Conservation (phyloP, 1,140 invertebrate genomes). For the Chymomyza costata region DNA sequence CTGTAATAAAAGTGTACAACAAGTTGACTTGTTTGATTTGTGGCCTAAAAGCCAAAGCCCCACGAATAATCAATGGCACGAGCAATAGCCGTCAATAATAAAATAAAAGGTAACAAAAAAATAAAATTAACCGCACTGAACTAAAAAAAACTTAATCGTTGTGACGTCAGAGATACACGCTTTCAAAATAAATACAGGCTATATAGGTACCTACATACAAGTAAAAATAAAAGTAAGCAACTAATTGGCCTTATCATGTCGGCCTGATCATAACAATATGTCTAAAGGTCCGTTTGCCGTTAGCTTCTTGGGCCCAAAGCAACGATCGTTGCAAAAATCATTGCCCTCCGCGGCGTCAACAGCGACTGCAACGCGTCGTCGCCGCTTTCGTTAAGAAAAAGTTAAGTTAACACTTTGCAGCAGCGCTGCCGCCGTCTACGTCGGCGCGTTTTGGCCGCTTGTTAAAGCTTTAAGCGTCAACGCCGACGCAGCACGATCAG, state of each 20-base stretch:
- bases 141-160: slow-evolving; percentile 7
- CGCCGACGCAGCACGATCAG: slow-evolving; percentile 54
- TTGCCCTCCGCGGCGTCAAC: not conserved
- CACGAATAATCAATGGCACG: slow-evolving; percentile 55
- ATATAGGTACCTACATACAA: too few species aligned
- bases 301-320: not conserved
- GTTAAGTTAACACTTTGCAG: slow-evolving; percentile 53
- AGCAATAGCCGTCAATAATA: slow-evolving; percentile 33
- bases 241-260: too few species aligned
- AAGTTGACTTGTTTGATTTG: slow-evolving; percentile 21
- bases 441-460: not conserved
- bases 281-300: not conserved
- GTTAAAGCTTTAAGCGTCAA: slow-evolving; percentile 59
- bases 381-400: slow-evolving; percentile 61
- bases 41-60: slow-evolving; percentile 8
- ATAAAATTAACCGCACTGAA: not conserved
- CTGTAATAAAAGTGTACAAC: slow-evolving; percentile 24
- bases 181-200: too few species aligned
- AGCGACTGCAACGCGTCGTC: slow-evolving; percentile 9
- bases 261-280: too few species aligned
- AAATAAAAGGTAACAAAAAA: slow-evolving; percentile 5
- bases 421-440: not conserved
- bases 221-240: too few species aligned
- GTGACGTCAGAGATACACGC: slow-evolving; percentile 47
- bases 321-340: slow-evolving; percentile 23